Evolutionary conservation across 2,888 invertebrate species (phyloP), one percentile per base, ranked within the genome.

Genomic region (Pristionchus maxplancki): DNA sequence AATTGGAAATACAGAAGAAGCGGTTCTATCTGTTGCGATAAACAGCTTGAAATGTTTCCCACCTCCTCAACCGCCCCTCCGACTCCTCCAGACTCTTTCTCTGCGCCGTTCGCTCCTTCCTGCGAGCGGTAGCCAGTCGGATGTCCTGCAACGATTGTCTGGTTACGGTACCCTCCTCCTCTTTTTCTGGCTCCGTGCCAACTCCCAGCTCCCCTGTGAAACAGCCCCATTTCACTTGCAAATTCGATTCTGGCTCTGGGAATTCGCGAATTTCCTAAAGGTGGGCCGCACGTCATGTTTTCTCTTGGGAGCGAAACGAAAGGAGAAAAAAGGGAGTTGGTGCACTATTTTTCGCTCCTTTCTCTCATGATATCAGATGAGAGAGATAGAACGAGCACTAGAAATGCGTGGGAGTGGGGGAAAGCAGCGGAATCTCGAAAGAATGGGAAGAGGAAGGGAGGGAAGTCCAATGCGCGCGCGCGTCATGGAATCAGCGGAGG

Each of bases 21-120:
- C n/a, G n/a, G n/a, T n/a, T n/a, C n/a, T n/a, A n/a, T n/a, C n/a
- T n/a, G n/a, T n/a, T n/a, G n/a, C n/a, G n/a, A n/a, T n/a, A n/a
- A n/a, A n/a, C n/a, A n/a, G n/a, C n/a, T n/a, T n/a, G n/a, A n/a
- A n/a, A n/a, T n/a, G n/a, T n/a, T n/a, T n/a, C n/a, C n/a, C n/a
- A 71, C 71, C n/a, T 58, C 40, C 74, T 40, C n/a, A 78, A 15
- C n/a, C 96, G 96, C 89, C 96, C 96, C 93, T 96, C 96, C 0
- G 97, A 97, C 31, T 96, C 95, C 4, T 96, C 96, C 28, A 97
- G 95, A 4, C 96, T 96, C 40, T 96, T 95, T 89, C 97, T 94
- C 89, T 97, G 97, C 93, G 96, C 95, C 90, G 95, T 94, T 81
- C 95, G 92, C 83, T 95, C 94, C 91, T 96, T 96, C 74, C 95